Evolutionary conservation across 2,888 invertebrate species (phyloP), one percentile per base, ranked within the genome.

Genomic region (Loripinus fragilis): DNA sequence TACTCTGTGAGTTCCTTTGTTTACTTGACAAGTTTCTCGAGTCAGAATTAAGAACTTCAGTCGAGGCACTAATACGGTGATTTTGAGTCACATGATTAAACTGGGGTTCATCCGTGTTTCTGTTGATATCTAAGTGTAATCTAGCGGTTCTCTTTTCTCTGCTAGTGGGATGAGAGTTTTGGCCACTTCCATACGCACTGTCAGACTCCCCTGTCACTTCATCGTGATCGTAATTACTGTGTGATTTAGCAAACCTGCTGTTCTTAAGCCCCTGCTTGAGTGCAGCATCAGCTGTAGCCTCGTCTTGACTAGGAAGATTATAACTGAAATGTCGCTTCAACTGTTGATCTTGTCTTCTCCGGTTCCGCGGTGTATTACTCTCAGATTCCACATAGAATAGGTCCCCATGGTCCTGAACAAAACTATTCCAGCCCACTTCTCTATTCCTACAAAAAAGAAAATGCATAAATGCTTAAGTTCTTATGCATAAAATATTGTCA

Each of bases 401-500:
- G 60, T 88, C 87, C 30, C 87, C 88, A 75, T 88, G 83, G 52
- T 85, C 76, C 17, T 85, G 86, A 17, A 90, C 86, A 81, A 88
- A 80, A 42, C 81, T 78, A 41, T 83, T 80, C 89, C 89, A 90
- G 33, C 81, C 85, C 10, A 81, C 78, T 41, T 79, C 73, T 48
- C 48, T 20, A 20, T n/a, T 38, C 38, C 38, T 38, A 38, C 38
- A 38, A 38, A 38, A 38, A 38, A 8, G 5, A 38, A 38, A 8
- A 38, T 38, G 38, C 12, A 38, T 8, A 38, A 38, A 12, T 12
- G n/a, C n/a, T n/a, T n/a, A n/a, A n/a, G n/a, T n/a, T n/a, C n/a
- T n/a, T n/a, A n/a, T n/a, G n/a, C n/a, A n/a, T n/a, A n/a, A n/a
- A n/a, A n/a, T n/a, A n/a, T n/a, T n/a, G n/a, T n/a, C n/a, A n/a